phyloP scores from a whole-genome alignment of 2,888 invertebrate genomes.

The Laothoe populi region DNA sequence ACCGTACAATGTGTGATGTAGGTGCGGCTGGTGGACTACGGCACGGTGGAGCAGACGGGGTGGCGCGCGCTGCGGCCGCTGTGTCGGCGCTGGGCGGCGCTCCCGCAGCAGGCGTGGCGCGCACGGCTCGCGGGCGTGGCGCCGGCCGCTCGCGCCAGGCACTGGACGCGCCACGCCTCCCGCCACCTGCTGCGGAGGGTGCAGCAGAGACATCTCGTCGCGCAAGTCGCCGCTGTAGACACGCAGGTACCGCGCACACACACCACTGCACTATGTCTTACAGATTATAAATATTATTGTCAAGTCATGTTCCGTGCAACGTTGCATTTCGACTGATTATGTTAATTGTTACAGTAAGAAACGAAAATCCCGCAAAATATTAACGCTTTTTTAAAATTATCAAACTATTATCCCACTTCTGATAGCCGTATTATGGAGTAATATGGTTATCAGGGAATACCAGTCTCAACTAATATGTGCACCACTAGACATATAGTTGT shows the following conservation, averaged over 20 bases:
- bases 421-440: too few relatives aligned
- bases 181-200: conserved; percentile 14
- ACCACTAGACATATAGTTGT: too few relatives aligned
- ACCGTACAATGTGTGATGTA: conserved; percentile 41
- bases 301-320: too few relatives aligned
- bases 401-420: too few relatives aligned
- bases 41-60: conserved; percentile 73
- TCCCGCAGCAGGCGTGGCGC: conserved; percentile 81
- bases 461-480: too few relatives aligned
- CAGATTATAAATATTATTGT: too few relatives aligned
- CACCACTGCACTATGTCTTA: neutral
- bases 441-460: too few relatives aligned
- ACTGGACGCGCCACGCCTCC: conserved; percentile 3
- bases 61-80: conserved; percentile 60
- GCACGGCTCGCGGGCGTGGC: conserved; percentile 60
- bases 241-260: neutral
- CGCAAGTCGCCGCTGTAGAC: neutral
- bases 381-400: too few relatives aligned
- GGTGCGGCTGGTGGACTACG: conserved; percentile 86
- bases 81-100: conserved; percentile 62
- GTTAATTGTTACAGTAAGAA: too few relatives aligned
- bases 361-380: too few relatives aligned
- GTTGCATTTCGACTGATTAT: too few relatives aligned
- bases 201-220: conserved; percentile 6
- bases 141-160: neutral